Conservation (phyloP, 2,113 vertebrate species). For the Erinaceus europaeus region DNA sequence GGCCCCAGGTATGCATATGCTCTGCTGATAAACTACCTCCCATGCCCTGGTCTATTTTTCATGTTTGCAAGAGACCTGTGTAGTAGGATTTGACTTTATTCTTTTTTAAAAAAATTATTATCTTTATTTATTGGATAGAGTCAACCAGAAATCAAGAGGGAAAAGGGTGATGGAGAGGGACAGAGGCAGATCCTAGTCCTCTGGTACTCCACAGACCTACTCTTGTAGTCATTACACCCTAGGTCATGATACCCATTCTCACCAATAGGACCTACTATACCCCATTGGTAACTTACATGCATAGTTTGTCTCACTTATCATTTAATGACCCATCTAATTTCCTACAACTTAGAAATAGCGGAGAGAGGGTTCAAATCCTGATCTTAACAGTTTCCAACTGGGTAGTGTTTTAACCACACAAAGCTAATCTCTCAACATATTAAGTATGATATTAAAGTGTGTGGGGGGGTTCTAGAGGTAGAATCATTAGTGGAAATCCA, state of each 20-base stretch:
- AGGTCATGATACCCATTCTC: no score
- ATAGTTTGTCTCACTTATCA: no score
- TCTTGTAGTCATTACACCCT: background rate
- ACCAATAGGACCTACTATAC: no score
- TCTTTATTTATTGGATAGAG: no score
- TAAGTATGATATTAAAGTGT: background rate
- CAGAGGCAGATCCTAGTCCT: background rate
- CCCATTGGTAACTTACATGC: no score
- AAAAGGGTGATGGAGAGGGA: background rate
- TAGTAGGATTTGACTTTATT: background rate
- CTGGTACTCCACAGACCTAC: background rate
- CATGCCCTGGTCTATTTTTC: no score
- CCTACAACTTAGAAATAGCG: background rate
- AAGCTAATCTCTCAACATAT: background rate
- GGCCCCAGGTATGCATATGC: no score
- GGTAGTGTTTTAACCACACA: background rate
- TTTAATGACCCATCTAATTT: background rate
- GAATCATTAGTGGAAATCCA: background rate
- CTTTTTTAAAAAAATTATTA: no score
- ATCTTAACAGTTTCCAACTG: background rate
- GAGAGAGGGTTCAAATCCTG: background rate
- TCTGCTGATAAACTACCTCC: no score
- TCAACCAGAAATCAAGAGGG: no score
- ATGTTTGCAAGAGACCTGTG: background rate
- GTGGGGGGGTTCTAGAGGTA: background rate